Base-by-base conservation (phyloP, 2,797 vertebrate species). In the Serranus cabrilla region DNA sequence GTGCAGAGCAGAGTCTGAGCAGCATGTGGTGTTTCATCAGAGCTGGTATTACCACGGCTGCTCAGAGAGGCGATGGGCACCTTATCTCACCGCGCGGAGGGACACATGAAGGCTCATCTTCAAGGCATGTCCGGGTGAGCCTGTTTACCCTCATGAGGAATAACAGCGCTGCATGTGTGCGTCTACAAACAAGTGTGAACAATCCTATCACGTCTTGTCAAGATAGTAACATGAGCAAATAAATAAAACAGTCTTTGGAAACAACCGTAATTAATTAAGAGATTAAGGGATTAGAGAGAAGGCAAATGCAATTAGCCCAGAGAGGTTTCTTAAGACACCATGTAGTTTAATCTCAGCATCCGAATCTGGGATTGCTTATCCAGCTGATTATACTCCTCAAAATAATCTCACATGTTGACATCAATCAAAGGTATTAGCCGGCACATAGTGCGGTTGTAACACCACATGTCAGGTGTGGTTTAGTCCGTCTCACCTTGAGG, bases 401-500 rank as follows among this genome's bases (percentile, higher is more conserved):
- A 57, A 56, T 49, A 71, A 83, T 43, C 54, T 66, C 27, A 59
- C 40, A 49, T 54, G 40, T 63, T 51, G 61, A 59, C 59, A 80
- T 79, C 34, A 62, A 58, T 49, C 54, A 74, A 59, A 54, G 34
- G 31, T 47, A 54, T 62, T 16, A 45, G 46, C 4, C 16, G 12
- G 11, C 16, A n/a, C 18, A 0, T 4, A 7, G 8, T 45, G 6
- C 7, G 17, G 5, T 17, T 37, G 31, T 5, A 8, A 46, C 23
- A 27, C 14, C 18, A 21, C 12, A 13, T 51, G 18, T 0, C 37
- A 43, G 46, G 40, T 7, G 23, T 12, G 7, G 17, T 25, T 66
- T 5, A 3, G 31, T 7, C 17, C 8, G 0, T 25, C 85, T 94
- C 90, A 99, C 98, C 97, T 99, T 99, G 60, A 99, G 89, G 52